Percentiles rank a stretch among this genome's conserved stretches.
These are phyloP conservation scores for Myrmecophaga tridactyla DNA, from an alignment of 2,113 vertebrate species.

Conservation along the genomic window DNA sequence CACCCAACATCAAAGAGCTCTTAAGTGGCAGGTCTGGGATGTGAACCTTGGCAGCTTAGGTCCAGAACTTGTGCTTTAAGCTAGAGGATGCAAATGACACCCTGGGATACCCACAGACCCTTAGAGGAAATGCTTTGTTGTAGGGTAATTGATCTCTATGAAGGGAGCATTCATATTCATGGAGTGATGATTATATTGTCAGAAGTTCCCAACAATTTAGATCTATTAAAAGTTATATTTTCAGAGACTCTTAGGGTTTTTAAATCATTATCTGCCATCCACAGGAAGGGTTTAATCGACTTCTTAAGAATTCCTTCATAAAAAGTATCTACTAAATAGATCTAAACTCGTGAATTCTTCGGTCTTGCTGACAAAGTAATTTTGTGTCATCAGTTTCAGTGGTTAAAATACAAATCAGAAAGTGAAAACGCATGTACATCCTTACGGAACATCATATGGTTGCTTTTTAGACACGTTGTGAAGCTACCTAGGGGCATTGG, in stretches of 20 bases:
- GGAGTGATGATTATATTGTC: neutral
- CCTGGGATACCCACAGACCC: too few relatives aligned
- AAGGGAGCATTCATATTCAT: neutral
- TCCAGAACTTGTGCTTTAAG: neutral
- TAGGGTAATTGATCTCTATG: neutral
- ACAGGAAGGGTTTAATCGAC: slow-evolving; percentile 41
- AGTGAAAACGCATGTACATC: accelerated
- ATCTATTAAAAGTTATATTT: slow-evolving; percentile 34
- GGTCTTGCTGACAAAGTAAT: slow-evolving; percentile 4
- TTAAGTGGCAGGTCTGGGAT: accelerated
- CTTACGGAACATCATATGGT: accelerated
- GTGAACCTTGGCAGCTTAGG: neutral
- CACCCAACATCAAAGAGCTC: neutral
- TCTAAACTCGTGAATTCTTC: neutral
- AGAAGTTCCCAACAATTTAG: slow-evolving; percentile 31
- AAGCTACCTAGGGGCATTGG: neutral
- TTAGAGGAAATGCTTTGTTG: accelerated
- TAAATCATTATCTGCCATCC: slow-evolving; percentile 29
- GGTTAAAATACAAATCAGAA: slow-evolving; percentile 10
- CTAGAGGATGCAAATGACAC: accelerated
- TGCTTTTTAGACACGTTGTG: neutral
- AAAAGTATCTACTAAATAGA: slow-evolving; percentile 14
- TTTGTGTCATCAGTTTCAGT: neutral
- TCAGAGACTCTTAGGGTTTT: slow-evolving; percentile 38
- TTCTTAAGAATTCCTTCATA: neutral